Percentiles rank a stretch among this genome's conserved stretches.
Conservation (phyloP, 2,113 vertebrate genomes). For the Fregata magnificens region DNA sequence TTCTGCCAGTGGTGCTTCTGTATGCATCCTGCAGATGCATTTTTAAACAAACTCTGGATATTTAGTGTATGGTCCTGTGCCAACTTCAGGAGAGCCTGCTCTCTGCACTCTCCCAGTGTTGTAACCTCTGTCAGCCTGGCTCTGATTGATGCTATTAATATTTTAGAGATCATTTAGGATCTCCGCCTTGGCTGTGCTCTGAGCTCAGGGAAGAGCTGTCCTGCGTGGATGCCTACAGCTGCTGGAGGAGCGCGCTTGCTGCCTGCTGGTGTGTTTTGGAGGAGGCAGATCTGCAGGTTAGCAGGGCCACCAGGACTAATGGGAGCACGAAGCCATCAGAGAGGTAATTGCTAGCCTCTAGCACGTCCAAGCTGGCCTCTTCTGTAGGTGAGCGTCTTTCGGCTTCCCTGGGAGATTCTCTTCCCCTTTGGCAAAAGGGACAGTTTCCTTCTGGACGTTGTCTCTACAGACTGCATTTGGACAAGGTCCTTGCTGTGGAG, state of each 20-base stretch:
- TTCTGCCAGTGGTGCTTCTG: not conserved
- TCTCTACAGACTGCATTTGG: not conserved
- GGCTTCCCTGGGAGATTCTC: not conserved
- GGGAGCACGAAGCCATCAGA: not conserved
- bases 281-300: not conserved
- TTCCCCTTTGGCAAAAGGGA: not conserved
- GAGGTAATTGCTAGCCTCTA: not conserved
- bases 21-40: not conserved
- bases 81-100: not conserved
- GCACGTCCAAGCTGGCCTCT: not conserved
- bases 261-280: not conserved
- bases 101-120: not conserved
- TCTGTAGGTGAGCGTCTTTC: not conserved
- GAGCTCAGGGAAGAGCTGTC: not conserved
- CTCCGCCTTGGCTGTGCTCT: not conserved
- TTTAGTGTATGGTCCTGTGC: not conserved
- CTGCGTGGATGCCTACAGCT: not conserved
- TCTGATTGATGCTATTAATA: constrained; percentile 44
- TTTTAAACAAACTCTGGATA: constrained; percentile 23
- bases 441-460: not conserved
- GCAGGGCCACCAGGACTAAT: not conserved
- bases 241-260: not conserved
- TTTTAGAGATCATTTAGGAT: constrained; percentile 42
- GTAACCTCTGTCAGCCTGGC: not conserved
- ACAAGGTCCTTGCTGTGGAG: not conserved